Evolutionary conservation across 2,113 vertebrate species (phyloP), one percentile per base, ranked within the genome.

Genomic region (Peromyscus polionotus): DNA sequence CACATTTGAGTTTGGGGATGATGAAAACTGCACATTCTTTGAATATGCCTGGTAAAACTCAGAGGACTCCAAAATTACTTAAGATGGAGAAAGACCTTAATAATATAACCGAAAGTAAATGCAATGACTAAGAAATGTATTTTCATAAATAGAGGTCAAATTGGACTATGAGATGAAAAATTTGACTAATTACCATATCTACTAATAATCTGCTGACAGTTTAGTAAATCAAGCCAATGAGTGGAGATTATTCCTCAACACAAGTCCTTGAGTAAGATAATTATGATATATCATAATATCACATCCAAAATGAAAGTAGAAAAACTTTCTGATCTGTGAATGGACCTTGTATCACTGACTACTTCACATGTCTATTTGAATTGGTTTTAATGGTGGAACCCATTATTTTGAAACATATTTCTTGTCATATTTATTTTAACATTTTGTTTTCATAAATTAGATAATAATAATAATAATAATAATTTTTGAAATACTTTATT

Each of bases 21-120:
- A 89, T 83, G 88, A 87, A 94, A 96, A 95, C 20, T 83, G 95
- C 17, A 22, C 83, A 90, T 79, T 94, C 61, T 67, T 93, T 75
- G 10, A 94, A 84, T 7, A 26, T 76, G 48, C 5, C 76, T n/a
- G 76, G 1, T 63, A 51, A 96, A 80, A 31, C 0, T 8, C 1
- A 51, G 45, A 39, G 22, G 42, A 3, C 42, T 79, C 31, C 11
- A 88, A 33, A 54, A 76, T 77, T 68, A 36, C 77, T 94, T 88
- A 14, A 92, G 65, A 83, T 26, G 6, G 93, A 95, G 4, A 3
- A 94, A 79, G 90, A 83, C 61, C 17, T 85, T 70, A 89, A 79
- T 24, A 68, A 73, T 0, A 51, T 17, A 84, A 57, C 6, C 76
- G 42, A 45, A 61, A n/a, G 16, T 86, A 91, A 88, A 63, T 48